Evolutionary conservation across 2,797 vertebrate genomes (phyloP).

Genomic region (Oreonectes daqikongensis): DNA sequence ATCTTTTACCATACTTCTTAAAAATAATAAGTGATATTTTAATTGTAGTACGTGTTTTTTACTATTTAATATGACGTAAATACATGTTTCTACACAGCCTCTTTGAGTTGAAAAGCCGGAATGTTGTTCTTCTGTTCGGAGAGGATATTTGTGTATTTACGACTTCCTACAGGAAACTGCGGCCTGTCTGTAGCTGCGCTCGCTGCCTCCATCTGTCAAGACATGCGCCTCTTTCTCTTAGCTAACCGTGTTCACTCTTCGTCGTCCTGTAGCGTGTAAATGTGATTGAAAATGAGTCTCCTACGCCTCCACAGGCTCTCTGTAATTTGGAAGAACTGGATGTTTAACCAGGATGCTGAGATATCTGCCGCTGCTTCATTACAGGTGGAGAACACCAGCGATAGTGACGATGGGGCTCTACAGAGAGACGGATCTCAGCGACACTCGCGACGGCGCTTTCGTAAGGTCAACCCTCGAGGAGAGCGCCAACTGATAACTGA

Average conservation of each 20-base stretch:
- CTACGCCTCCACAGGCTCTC: conserved; percentile 82
- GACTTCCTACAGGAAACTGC: conserved; percentile 87
- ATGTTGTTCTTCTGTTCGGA: conserved; percentile 61
- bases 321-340: conserved; percentile 86
- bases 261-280: conserved; percentile 63
- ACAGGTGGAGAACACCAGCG: conserved; percentile 93
- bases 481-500: conserved; percentile 90
- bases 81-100: neutral
- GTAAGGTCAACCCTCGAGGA: conserved; percentile 85
- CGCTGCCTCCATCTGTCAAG: conserved; percentile 20
- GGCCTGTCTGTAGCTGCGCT: conserved; percentile 68
- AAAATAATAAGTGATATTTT: no score
- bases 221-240: conserved; percentile 10
- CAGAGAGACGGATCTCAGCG: conserved; percentile 85
- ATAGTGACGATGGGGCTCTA: conserved; percentile 83
- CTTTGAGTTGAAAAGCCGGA: conserved; percentile 57
- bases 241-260: conserved; percentile 44
- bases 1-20: neutral
- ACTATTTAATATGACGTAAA: neutral
- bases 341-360: conserved; percentile 86
- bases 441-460: conserved; percentile 84
- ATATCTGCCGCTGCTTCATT: conserved; percentile 66
- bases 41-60: neutral
- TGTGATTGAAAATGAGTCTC: conserved; percentile 78
- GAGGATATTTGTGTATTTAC: conserved; percentile 75